Evolutionary conservation across 2,113 vertebrate genomes (phyloP).

Genomic region (Potamarius usumacintae): DNA sequence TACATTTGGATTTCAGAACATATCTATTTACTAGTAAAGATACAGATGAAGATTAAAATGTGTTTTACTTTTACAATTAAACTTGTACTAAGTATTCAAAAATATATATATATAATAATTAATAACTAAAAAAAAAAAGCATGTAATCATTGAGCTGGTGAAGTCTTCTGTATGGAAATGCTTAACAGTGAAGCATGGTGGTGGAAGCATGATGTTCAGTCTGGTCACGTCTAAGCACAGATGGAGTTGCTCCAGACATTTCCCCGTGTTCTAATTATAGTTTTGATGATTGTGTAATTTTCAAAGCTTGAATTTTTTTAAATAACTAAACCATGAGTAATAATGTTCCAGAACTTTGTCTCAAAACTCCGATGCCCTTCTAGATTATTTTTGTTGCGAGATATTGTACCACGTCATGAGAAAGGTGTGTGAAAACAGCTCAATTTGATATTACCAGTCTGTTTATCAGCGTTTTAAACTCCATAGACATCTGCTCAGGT

Average conservation of each 20-base stretch:
- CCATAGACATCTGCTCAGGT: conserved; percentile 69
- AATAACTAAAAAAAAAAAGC: too few species aligned
- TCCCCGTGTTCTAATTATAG: not conserved
- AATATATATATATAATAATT: too few species aligned
- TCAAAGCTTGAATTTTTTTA: not conserved
- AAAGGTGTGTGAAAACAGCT: not conserved
- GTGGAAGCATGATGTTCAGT: not conserved
- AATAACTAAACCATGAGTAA: not conserved
- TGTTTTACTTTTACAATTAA: too few species aligned
- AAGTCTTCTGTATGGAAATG: not conserved
- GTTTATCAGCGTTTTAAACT: conserved; percentile 70
- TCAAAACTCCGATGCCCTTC: not conserved
- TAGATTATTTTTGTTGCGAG: not conserved
- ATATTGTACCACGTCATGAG: not conserved
- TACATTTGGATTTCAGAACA: not conserved
- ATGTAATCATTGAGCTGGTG: not conserved
- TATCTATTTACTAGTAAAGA: too few species aligned
- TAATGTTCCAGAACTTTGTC: not conserved
- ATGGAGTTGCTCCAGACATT: not conserved
- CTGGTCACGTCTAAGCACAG: not conserved
- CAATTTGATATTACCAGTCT: conserved; percentile 70
- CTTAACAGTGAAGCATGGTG: not conserved
- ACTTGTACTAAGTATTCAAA: too few species aligned
- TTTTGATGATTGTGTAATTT: not conserved
- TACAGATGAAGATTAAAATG: not conserved